Evolutionary conservation across 2,113 vertebrate species (phyloP).

Genomic region (Ibidorhyncha struthersii): DNA sequence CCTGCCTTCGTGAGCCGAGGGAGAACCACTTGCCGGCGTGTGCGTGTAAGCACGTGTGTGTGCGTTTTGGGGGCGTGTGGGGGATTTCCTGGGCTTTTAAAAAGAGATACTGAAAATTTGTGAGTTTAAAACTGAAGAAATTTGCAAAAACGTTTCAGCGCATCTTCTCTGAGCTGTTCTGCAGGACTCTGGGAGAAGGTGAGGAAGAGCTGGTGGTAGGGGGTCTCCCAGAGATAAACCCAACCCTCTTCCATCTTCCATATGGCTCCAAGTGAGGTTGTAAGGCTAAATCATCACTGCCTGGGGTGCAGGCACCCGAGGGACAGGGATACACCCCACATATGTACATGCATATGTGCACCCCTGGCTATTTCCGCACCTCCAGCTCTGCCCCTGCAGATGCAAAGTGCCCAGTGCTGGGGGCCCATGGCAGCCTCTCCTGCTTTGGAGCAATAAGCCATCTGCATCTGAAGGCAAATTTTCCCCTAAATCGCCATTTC

Average conservation of each 20-base stretch:
- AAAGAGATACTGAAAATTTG: background rate
- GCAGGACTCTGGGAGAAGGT: background rate
- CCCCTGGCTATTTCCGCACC: background rate
- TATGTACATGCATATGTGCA: background rate
- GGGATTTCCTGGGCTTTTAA: background rate
- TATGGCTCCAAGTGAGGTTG: background rate
- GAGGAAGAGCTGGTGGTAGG: background rate
- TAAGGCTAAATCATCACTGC: background rate
- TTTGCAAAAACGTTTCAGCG: background rate
- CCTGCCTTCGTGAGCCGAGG: background rate
- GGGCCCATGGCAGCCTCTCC: background rate
- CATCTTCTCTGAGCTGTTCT: background rate
- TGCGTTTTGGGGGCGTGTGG: background rate
- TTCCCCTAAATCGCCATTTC: background rate
- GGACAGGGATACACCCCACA: background rate
- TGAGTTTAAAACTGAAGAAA: background rate
- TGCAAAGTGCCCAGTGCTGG: background rate
- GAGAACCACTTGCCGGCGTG: rapidly evolving
- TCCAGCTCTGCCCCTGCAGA: background rate
- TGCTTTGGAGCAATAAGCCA: background rate
- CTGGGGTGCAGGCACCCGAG: background rate
- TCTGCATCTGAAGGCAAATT: background rate
- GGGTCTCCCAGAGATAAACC: background rate
- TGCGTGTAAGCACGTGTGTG: background rate
- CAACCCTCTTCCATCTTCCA: background rate